Percentiles rank a stretch among this genome's conserved stretches.
These are phyloP conservation scores for Cyclura pinguis DNA, from an alignment of 2,797 vertebrate species.

Conservation along the genomic window DNA sequence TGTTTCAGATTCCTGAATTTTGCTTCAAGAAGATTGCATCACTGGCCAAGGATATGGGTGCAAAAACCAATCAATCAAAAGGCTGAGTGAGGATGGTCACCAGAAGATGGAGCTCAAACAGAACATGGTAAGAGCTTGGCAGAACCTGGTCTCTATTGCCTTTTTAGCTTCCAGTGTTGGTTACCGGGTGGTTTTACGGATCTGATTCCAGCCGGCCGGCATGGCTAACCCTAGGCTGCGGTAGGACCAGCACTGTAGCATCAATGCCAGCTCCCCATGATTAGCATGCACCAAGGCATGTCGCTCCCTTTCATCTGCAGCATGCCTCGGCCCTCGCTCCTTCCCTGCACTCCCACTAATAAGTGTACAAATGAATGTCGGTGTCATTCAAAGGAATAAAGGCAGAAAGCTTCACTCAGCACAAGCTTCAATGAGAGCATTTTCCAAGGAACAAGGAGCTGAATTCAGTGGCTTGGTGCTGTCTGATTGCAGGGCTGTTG, in stretches of 20 bases:
- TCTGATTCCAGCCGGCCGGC: no score
- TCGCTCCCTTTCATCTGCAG: neutral
- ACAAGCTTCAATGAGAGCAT: conserved; percentile 77
- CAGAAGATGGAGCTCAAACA: neutral
- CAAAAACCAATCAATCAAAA: no score
- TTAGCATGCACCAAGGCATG: conserved; percentile 36
- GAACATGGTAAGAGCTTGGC: neutral
- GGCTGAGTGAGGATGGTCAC: neutral
- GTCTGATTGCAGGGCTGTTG: conserved; percentile 71
- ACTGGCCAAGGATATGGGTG: no score
- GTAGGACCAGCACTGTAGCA: accelerated
- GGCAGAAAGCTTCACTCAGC: conserved; percentile 65
- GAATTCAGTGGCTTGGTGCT: conserved; percentile 78
- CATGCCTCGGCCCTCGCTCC: neutral
- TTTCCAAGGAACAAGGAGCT: conserved; percentile 79
- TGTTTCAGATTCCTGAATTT: no score
- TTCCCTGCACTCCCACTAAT: conserved; percentile 16
- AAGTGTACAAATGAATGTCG: conserved; percentile 42
- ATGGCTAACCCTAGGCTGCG: neutral
- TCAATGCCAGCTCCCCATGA: accelerated
- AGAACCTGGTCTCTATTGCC: neutral
- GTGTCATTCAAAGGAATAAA: conserved; percentile 58
- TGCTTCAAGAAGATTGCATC: no score
- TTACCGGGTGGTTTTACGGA: no score
- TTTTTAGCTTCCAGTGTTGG: neutral